These are phyloP conservation scores for Epirrhoe alternata DNA, from an alignment of 2,888 invertebrate species.

Conservation along the genomic window DNA sequence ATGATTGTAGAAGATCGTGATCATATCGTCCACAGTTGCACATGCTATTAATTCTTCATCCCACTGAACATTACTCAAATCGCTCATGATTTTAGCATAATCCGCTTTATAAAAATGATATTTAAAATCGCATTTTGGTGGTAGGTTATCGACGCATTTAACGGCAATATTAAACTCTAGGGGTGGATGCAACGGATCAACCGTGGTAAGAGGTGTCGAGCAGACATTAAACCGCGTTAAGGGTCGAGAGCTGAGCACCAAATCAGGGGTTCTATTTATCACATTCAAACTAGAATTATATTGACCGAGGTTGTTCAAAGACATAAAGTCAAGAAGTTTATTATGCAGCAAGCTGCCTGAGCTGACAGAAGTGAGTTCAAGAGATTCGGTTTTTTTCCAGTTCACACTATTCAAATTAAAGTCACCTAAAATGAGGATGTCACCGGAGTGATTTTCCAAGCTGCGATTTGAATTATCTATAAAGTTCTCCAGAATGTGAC, in stretches of 20 bases:
- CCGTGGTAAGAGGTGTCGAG: not conserved
- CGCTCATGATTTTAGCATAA: no score
- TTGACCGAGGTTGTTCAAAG: no score
- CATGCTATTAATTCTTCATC: not conserved
- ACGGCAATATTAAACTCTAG: not conserved
- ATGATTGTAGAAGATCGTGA: not conserved
- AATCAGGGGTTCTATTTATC: not conserved
- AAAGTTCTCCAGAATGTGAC: not conserved
- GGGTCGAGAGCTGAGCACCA: not conserved
- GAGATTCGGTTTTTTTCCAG: not conserved
- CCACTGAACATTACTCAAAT: no score
- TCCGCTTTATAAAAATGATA: not conserved
- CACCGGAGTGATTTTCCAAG: no score
- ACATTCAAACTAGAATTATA: not conserved
- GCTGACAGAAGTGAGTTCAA: not conserved
- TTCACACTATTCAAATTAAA: no score
- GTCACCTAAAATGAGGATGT: no score
- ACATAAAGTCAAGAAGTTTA: slow-evolving; percentile 18
- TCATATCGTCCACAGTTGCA: not conserved
- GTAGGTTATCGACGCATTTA: not conserved
- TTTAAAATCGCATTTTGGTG: not conserved
- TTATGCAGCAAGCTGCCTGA: slow-evolving; percentile 36
- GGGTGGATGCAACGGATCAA: not conserved
- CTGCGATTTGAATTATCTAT: not conserved
- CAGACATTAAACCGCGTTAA: not conserved